Conservation (phyloP, 2,797 vertebrate species). For the Muscicapa comitata region DNA sequence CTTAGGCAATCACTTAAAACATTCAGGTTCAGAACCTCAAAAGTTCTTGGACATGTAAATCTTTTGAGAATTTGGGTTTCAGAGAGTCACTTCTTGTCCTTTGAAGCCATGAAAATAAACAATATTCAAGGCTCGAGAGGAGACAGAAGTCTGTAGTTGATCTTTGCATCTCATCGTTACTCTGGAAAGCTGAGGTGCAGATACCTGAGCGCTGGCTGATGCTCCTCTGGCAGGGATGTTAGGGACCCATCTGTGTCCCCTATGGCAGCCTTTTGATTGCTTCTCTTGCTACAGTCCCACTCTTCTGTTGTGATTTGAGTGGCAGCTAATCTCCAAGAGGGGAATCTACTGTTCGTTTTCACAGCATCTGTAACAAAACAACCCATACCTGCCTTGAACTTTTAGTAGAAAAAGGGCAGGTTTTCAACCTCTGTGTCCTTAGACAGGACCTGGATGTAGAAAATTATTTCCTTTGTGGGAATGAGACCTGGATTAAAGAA, state of each 20-base stretch:
- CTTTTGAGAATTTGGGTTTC: neutral
- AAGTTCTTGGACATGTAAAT: neutral
- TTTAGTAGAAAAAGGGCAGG: neutral
- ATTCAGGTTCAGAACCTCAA: neutral
- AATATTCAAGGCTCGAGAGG: neutral
- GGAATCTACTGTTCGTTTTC: neutral
- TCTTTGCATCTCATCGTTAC: accelerated
- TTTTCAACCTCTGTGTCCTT: neutral
- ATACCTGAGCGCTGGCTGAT: neutral
- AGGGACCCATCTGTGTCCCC: accelerated
- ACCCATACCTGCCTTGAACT: neutral
- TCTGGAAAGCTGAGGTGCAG: neutral
- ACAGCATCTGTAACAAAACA: neutral
- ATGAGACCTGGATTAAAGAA: neutral
- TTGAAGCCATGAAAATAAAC: neutral
- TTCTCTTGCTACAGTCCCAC: neutral
- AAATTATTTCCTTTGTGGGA: neutral
- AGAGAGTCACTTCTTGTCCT: neutral
- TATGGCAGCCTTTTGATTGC: neutral
- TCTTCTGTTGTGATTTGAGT: neutral
- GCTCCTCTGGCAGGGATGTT: neutral
- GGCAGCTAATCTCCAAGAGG: neutral
- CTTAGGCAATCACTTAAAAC: neutral
- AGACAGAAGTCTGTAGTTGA: neutral
- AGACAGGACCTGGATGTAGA: neutral